phyloP scores from a whole-genome alignment of 2,113 vertebrate genomes.

The Petroica traversi region DNA sequence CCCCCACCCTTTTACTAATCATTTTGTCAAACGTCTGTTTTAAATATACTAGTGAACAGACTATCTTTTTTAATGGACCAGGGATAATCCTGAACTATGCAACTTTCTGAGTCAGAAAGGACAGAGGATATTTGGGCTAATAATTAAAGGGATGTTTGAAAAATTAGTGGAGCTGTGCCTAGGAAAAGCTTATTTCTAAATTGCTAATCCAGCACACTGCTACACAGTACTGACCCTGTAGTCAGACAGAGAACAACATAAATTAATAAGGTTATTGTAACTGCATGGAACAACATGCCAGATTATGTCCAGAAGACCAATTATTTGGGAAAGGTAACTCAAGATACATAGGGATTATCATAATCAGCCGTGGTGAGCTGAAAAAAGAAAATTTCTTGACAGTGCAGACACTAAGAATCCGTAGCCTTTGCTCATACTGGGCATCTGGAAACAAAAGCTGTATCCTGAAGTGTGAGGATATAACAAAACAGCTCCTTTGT shows the following conservation, averaged over 20 bases:
- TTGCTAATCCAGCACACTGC: background rate
- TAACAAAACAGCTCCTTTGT: background rate
- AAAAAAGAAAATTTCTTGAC: background rate
- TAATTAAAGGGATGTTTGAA: background rate
- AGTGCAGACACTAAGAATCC: background rate
- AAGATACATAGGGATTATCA: background rate
- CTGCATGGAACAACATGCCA: background rate
- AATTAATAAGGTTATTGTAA: background rate
- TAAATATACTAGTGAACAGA: background rate
- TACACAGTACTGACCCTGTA: background rate
- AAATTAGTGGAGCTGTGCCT: background rate
- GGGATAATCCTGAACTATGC: background rate
- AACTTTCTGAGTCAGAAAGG: background rate
- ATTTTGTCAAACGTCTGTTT: background rate
- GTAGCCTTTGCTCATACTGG: background rate
- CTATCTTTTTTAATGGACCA: background rate
- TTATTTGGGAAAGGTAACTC: background rate
- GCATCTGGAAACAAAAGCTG: background rate
- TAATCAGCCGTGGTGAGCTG: background rate
- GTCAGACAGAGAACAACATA: background rate
- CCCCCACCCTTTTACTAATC: fast-evolving
- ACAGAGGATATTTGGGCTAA: background rate
- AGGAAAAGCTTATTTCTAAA: background rate
- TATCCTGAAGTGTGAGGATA: background rate
- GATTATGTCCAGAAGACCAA: background rate